A percentile compares a stretch with the other conserved stretches of the same genome.
Evolutionary conservation across 2,113 vertebrate genomes (phyloP).

Genomic region (Gopherus flavomarginatus): DNA sequence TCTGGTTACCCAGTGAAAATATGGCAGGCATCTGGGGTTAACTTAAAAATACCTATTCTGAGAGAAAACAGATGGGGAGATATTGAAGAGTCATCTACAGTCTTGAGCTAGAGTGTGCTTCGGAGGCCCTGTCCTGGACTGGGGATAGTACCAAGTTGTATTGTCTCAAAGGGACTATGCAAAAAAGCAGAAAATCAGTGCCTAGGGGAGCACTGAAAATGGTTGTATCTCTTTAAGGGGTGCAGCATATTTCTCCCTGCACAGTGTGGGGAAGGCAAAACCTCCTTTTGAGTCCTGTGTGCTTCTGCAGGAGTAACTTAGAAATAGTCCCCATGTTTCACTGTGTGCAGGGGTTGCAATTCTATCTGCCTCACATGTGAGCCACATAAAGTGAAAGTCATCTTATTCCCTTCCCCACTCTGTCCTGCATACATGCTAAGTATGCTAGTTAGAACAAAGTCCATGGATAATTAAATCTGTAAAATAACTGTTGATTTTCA

Average conservation of each 20-base stretch:
- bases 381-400: not conserved
- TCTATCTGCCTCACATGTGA: not conserved
- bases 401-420: not conserved
- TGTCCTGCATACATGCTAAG: not conserved
- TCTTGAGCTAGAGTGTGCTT: accelerated
- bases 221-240: not conserved
- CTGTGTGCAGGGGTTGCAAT: not conserved
- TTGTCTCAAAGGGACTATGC: accelerated
- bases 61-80: not conserved
- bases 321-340: not conserved
- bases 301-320: not conserved
- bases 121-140: not conserved
- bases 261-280: not conserved
- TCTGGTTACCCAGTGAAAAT: not conserved
- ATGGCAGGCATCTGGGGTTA: not conserved
- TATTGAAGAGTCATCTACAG: accelerated
- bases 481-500: slow-evolving; percentile 19
- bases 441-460: not conserved
- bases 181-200: not conserved
- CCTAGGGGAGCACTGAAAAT: not conserved
- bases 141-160: not conserved
- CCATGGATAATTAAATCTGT: slow-evolving; percentile 28
- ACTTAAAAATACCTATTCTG: not conserved
- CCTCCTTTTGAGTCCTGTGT: not conserved
- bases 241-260: not conserved